phyloP scores from a whole-genome alignment of 2,888 invertebrate genomes.

The Euplagia quadripunctaria region DNA sequence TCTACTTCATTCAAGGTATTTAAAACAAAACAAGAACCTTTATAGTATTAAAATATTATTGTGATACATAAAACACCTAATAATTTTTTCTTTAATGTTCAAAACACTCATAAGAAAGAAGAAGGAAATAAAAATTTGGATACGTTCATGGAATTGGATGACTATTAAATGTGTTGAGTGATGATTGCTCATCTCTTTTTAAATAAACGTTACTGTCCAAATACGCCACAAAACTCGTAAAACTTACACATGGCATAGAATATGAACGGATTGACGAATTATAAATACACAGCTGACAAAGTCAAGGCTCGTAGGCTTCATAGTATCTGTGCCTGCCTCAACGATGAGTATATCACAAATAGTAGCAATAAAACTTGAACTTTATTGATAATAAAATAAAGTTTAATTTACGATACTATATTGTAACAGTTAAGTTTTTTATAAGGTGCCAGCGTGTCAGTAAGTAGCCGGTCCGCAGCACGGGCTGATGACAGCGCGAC shows the following conservation, averaged over 20 bases:
- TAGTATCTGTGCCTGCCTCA: conserved; percentile 54
- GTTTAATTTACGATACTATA: conserved; percentile 58
- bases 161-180: conserved; percentile 42
- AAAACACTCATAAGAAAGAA: conserved; percentile 38
- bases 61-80: conserved; percentile 32
- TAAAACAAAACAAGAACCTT: conserved; percentile 19
- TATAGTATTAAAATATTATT: conserved; percentile 19
- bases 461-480: conserved; percentile 66
- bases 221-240: conserved; percentile 45
- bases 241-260: conserved; percentile 49
- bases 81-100: conserved; percentile 22
- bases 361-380: conserved; percentile 54
- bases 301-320: conserved; percentile 68
- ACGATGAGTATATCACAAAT: conserved; percentile 55
- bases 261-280: conserved; percentile 63
- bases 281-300: conserved; percentile 71
- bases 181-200: conserved; percentile 33
- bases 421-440: conserved; percentile 57
- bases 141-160: conserved; percentile 31
- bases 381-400: conserved; percentile 59
- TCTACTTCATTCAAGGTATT: conserved; percentile 19
- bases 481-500: conserved; percentile 79
- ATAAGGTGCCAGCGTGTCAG: conserved; percentile 38
- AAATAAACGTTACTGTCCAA: conserved; percentile 44
- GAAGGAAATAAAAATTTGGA: conserved; percentile 37